These are phyloP conservation scores for Corvus cornix DNA, from an alignment of 2,113 vertebrate species.

Conservation along the genomic window DNA sequence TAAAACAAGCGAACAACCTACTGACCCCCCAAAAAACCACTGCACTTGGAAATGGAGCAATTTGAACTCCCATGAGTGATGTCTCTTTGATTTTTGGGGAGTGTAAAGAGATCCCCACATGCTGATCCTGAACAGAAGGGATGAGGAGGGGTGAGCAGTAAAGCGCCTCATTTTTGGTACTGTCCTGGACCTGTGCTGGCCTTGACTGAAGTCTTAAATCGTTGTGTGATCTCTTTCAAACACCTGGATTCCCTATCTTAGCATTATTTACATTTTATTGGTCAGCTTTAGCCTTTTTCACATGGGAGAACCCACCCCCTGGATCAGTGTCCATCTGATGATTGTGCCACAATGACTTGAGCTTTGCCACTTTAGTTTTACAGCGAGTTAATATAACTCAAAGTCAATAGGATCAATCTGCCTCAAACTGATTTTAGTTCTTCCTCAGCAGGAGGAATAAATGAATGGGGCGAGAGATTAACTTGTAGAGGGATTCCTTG, in stretches of 20 bases:
- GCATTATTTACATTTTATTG: neutral
- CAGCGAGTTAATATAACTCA: neutral
- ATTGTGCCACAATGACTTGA: neutral
- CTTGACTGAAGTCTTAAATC: neutral
- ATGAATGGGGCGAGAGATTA: neutral
- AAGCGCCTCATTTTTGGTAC: neutral
- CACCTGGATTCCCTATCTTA: neutral
- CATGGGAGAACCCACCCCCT: fast-evolving
- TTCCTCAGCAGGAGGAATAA: neutral
- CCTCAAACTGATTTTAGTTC: neutral
- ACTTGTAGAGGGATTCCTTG: no score
- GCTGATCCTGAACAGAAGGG: neutral
- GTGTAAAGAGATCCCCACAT: fast-evolving
- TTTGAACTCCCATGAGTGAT: neutral
- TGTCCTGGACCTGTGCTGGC: neutral
- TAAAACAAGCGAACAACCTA: neutral
- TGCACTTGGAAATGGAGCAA: fast-evolving
- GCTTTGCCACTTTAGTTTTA: neutral
- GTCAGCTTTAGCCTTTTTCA: neutral
- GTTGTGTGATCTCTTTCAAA: neutral
- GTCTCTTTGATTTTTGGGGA: neutral
- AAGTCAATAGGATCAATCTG: neutral
- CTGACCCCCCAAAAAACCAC: fast-evolving
- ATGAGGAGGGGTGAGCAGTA: no score
- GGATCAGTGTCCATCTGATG: neutral